Evolutionary conservation across 35 echinoderm and acorn worm genomes (phyloP), one percentile per base, ranked within the genome.

Genomic region (Patiria miniata): DNA sequence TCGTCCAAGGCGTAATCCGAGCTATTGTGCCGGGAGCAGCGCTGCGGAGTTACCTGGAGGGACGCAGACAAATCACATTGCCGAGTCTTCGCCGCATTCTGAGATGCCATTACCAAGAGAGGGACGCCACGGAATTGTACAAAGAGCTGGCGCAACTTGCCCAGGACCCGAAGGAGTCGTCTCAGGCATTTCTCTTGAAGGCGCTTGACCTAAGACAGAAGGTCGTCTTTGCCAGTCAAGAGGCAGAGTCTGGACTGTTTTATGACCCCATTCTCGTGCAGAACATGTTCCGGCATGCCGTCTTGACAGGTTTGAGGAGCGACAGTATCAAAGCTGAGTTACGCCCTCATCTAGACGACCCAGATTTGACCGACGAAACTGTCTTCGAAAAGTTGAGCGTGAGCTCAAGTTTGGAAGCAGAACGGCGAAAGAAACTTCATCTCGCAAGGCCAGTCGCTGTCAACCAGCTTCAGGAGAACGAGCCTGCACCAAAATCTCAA

Each of bases 151-250:
- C 53, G 7, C 10, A 42, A 6, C 59, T 68, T 1, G n/a, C 68
- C 1, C 91, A 93, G 52, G 40, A 47, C 2, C 55, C 47, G 17
- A 55, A 60, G 22, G 91, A 93, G 60, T 77, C 83, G 1, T 79
- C 91, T 0, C 80, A 94, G 34, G 82, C 69, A 7, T 94, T 86
- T 39, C 12, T 90, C 0, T 76, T 82, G 8, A 81, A 87, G 56
- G 61, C 68, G 9, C 79, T 94, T 54, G 52, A 90, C 59, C 52
- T 94, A 5, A 29, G 82, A 7, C 91, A 93, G 30, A 86, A 87
- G 50, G 83, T 95, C 37, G 16, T 90, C 10, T 87, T 94, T 52
- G 93, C 88, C 15, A 86, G 82, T 8, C 80, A 91, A n/a, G 93
- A 94, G 79, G 88, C 83, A 16, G 53, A 82, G 8, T 77, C 89